Evolutionary conservation across 2,888 invertebrate genomes (phyloP), one percentile per base, ranked within the genome.

Genomic region (Phyllotreta cruciferae): DNA sequence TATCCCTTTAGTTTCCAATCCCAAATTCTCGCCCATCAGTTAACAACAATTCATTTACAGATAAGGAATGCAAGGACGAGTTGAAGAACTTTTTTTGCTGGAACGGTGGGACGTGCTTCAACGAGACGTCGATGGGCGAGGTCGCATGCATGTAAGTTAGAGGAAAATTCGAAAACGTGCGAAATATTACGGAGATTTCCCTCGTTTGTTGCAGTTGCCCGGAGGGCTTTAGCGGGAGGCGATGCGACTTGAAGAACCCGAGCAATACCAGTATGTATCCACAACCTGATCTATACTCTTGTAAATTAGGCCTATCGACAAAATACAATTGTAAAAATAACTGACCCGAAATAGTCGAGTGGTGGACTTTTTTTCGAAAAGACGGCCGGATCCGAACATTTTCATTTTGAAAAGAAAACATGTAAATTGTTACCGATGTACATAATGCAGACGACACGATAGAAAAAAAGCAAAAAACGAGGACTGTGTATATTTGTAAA

Each of bases 71-170:
- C 63, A 60, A 60, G 36, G 67, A 66, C 6, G n/a, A 50, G 11
- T 64, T 53, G 49, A 49, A 36, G 9, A 50, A 45, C 72, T 87
- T 87, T 72, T 93, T 89, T 83, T 95, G 94, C 84, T 87, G 92
- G 81, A 94, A 94, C 81, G 92, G 92, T 77, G 94, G 93, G 80
- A 91, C 90, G 71, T 95, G 95, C 84, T 87, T 89, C 81, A 90
- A 88, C 83, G 90, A 91, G 82, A 87, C 88, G 81, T 87, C 88
- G 75, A 88, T 93, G 77, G 87, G 87, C 80, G 90, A 91, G 83
- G 87, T 88, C 80, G 91, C 90, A 81, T 94, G 94, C 90, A 90
- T 89, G 94, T 94, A 84, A 91, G 91, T 89, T 57, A 56, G 24
- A 41, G 11, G 11, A 1, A 9, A 36, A 36, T 38, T 6, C 13